A percentile compares a stretch with the other conserved stretches of the same genome.
Conservation (phyloP, 2,888 invertebrate genomes). For the Eupithecia insigniata region DNA sequence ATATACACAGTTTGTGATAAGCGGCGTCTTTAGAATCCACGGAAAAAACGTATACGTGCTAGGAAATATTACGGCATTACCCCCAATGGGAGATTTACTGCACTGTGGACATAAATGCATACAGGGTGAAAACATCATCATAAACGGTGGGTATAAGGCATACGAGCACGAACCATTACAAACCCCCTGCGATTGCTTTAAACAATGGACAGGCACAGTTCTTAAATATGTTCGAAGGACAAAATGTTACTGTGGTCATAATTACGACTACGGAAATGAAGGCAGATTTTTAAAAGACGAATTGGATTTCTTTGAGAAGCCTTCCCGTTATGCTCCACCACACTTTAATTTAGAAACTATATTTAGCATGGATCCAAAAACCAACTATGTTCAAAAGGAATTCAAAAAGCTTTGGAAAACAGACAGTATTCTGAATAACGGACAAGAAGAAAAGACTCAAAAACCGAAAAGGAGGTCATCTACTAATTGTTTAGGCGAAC, state of each 20-base stretch:
- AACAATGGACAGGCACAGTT: slow-evolving; percentile 63
- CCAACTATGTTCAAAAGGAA: slow-evolving; percentile 62
- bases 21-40: slow-evolving; percentile 61
- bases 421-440: slow-evolving; percentile 66
- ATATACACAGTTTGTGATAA: slow-evolving; percentile 67
- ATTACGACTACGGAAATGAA: slow-evolving; percentile 69
- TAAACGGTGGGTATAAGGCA: slow-evolving; percentile 67
- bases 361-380: slow-evolving; percentile 65
- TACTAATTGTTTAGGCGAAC: slow-evolving; percentile 61
- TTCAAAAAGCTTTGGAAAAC: slow-evolving; percentile 72
- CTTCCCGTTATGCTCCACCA: slow-evolving; percentile 56
- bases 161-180: slow-evolving; percentile 54
- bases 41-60: slow-evolving; percentile 64
- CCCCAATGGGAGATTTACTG: slow-evolving; percentile 66
- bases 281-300: slow-evolving; percentile 65
- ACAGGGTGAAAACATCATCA: slow-evolving; percentile 57
- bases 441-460: slow-evolving; percentile 59
- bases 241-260: slow-evolving; percentile 72
- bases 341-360: slow-evolving; percentile 72
- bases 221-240: slow-evolving; percentile 61
- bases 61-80: slow-evolving; percentile 61
- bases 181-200: slow-evolving; percentile 67
- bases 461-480: slow-evolving; percentile 56
- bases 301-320: slow-evolving; percentile 67
- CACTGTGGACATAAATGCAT: slow-evolving; percentile 66